These are phyloP conservation scores for Macrotis lagotis DNA, from an alignment of 2,113 vertebrate species.

Conservation along the genomic window DNA sequence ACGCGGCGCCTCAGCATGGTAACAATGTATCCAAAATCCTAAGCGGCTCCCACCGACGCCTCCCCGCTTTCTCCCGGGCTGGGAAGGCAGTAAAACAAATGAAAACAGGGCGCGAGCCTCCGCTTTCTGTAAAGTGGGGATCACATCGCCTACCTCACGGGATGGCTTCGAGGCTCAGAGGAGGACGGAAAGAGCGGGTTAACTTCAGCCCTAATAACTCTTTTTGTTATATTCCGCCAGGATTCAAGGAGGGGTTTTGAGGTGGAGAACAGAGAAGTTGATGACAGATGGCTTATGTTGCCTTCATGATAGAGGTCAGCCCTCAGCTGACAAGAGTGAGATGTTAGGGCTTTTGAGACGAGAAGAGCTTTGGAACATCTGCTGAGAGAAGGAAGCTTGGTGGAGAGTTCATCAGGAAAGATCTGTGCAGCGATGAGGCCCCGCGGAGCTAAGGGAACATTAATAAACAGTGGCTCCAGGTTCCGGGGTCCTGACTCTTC, in stretches of 20 bases:
- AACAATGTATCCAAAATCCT: too few relatives aligned
- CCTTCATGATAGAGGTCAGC: not conserved
- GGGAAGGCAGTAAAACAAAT: too few relatives aligned
- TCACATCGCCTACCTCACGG: conserved; percentile 23
- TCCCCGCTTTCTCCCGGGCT: too few relatives aligned
- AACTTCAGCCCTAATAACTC: conserved; percentile 21
- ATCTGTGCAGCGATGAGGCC: not conserved
- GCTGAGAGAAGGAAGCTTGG: not conserved
- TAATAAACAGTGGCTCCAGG: not conserved
- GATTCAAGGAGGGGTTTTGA: not conserved
- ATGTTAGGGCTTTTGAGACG: not conserved
- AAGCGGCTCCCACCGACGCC: too few relatives aligned
- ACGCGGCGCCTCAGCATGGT: too few relatives aligned
- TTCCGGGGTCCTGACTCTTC: not conserved
- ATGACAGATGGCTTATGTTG: not conserved
- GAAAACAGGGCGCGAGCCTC: not conserved
- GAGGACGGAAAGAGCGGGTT: too few relatives aligned
- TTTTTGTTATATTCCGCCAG: not conserved
- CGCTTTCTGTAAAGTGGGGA: conserved; percentile 30
- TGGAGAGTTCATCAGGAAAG: not conserved
- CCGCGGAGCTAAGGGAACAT: not conserved
- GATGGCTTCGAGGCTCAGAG: conserved; percentile 17
- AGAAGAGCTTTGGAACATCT: not conserved
- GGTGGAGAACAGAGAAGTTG: not conserved
- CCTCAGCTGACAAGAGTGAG: not conserved